phyloP scores from a whole-genome alignment of 2,113 vertebrate genomes.

The Corapipo altera region DNA sequence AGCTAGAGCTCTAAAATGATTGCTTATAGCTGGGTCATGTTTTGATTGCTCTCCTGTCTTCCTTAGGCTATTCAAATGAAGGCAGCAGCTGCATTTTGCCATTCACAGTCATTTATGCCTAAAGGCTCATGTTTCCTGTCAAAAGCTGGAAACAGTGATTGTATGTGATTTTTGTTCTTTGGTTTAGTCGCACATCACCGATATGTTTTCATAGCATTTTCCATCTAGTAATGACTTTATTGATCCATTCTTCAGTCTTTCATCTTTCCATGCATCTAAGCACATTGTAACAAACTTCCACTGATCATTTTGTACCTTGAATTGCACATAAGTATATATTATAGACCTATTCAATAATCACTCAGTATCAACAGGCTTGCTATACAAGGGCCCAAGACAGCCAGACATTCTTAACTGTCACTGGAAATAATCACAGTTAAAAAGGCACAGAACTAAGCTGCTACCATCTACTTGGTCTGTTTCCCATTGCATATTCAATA shows the following conservation, averaged over 20 bases:
- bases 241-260: conserved; percentile 29
- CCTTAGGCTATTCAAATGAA: conserved; percentile 54
- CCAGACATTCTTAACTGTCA: neutral
- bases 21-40: neutral
- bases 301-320: conserved; percentile 13
- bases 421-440: neutral
- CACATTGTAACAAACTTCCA: neutral
- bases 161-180: conserved; percentile 39
- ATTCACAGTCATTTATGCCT: conserved; percentile 43
- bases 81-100: conserved; percentile 60
- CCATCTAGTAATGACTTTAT: conserved; percentile 55
- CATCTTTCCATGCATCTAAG: neutral
- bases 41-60: conserved; percentile 47
- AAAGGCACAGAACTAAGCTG: neutral
- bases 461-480: neutral
- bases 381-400: neutral
- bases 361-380: neutral
- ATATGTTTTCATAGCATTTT: conserved; percentile 39
- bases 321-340: conserved; percentile 18
- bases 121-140: conserved; percentile 57
- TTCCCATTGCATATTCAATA: neutral
- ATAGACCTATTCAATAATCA: neutral
- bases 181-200: conserved; percentile 2
- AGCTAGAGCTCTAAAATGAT: conserved; percentile 20
- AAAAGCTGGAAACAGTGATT: conserved; percentile 45